Percentiles rank a stretch among this genome's conserved stretches.
Evolutionary conservation across 2,797 vertebrate genomes (phyloP).

Genomic region (Margarornis squamiger): DNA sequence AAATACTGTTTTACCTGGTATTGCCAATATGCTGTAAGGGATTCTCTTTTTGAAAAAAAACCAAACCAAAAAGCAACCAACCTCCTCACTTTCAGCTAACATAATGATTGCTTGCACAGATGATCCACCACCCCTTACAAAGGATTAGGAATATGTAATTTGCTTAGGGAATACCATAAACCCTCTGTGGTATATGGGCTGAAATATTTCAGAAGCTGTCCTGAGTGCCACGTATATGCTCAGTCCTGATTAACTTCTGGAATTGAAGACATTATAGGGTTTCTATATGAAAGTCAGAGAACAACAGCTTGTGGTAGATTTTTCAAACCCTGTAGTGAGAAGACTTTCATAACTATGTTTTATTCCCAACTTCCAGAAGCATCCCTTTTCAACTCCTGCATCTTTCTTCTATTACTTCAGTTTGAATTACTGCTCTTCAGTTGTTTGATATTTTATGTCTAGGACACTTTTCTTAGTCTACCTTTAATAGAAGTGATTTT

Average conservation of each 20-base stretch:
- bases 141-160: not conserved
- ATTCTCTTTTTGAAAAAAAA: not conserved
- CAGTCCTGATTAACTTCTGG: not conserved
- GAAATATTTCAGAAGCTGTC: not conserved
- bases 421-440: not conserved
- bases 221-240: not conserved
- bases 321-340: not conserved
- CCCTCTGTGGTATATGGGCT: not conserved
- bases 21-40: not conserved
- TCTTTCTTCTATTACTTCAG: not conserved
- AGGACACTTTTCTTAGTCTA: not conserved
- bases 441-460: not conserved
- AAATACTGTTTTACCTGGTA: not conserved
- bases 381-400: not conserved
- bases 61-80: not conserved
- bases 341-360: not conserved
- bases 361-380: not conserved
- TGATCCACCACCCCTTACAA: not conserved
- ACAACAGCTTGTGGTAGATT: not conserved
- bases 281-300: not conserved
- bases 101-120: not conserved
- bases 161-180: not conserved
- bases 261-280: not conserved
- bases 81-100: not conserved
- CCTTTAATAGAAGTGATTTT: not conserved